phyloP scores from a whole-genome alignment of 2,113 vertebrate species.

The Dromaius novaehollandiae region DNA sequence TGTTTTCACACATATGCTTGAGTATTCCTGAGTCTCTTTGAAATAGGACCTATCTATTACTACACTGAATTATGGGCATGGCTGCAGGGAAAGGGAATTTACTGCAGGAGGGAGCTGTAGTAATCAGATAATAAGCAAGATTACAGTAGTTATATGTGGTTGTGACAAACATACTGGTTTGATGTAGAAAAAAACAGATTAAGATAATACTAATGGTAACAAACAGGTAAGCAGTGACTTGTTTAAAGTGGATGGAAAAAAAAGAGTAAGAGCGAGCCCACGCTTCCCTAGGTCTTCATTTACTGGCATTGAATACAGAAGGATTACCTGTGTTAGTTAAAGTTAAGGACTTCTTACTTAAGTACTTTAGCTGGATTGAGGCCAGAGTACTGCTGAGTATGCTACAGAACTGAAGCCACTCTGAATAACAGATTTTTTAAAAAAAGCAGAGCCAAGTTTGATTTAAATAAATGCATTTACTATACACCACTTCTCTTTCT shows the following conservation, averaged over 20 bases:
- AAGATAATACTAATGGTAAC: neutral
- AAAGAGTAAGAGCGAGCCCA: neutral
- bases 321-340: slow-evolving; percentile 52
- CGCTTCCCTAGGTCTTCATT: neutral
- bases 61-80: neutral
- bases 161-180: neutral
- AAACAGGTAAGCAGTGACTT: neutral
- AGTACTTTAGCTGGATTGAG: slow-evolving; percentile 43
- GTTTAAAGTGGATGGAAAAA: neutral
- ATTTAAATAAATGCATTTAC: slow-evolving; percentile 28
- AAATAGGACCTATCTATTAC: neutral
- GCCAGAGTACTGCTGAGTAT: slow-evolving; percentile 50
- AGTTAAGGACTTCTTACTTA: slow-evolving; percentile 40
- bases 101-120: neutral
- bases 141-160: neutral
- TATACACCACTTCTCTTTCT: neutral
- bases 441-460: slow-evolving; percentile 8
- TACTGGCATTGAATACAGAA: neutral
- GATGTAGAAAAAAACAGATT: neutral
- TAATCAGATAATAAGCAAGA: neutral
- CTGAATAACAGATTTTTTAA: slow-evolving; percentile 1
- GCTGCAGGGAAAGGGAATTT: neutral
- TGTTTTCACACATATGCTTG: neutral
- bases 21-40: neutral
- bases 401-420: neutral